phyloP scores from a whole-genome alignment of 2,888 invertebrate genomes.

The Arge pagana region DNA sequence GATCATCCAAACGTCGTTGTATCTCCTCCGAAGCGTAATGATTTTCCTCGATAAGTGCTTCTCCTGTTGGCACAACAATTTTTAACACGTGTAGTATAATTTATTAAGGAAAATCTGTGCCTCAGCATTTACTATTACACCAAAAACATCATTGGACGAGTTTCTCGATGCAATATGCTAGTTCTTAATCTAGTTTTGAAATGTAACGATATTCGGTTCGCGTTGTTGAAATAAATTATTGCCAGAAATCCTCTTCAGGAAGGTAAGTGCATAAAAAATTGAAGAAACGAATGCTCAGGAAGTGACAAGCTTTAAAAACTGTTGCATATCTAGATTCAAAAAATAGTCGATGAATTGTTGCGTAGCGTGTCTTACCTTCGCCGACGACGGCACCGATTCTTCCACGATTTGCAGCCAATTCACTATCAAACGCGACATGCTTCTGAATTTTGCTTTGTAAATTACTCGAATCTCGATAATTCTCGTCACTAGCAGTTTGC shows the following conservation, averaged over 20 bases:
- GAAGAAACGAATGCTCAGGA: too few species aligned
- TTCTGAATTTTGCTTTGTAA: slow-evolving; percentile 96
- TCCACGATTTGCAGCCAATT: slow-evolving; percentile 86
- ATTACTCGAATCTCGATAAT: slow-evolving; percentile 93
- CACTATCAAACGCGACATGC: slow-evolving; percentile 94
- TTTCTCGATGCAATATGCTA: too few species aligned
- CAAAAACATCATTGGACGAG: too few species aligned
- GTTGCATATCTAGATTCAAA: neutral
- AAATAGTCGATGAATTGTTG: slow-evolving; percentile 65
- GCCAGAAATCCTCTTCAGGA: too few species aligned
- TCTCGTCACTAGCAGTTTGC: slow-evolving; percentile 91
- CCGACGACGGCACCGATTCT: slow-evolving; percentile 81
- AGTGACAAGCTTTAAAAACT: too few species aligned
- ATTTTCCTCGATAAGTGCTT: slow-evolving; percentile 65
- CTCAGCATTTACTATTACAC: too few species aligned
- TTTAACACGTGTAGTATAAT: neutral
- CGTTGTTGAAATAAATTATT: too few species aligned
- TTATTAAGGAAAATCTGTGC: too few species aligned
- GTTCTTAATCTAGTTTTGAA: too few species aligned
- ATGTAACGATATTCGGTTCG: too few species aligned
- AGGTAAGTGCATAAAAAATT: too few species aligned
- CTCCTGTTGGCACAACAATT: slow-evolving; percentile 33
- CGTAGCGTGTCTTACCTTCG: slow-evolving; percentile 78
- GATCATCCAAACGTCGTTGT: slow-evolving; percentile 76
- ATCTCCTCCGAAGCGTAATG: slow-evolving; percentile 91